Conservation (phyloP, 2,888 invertebrate genomes). For the Ochropleura leucogaster region DNA sequence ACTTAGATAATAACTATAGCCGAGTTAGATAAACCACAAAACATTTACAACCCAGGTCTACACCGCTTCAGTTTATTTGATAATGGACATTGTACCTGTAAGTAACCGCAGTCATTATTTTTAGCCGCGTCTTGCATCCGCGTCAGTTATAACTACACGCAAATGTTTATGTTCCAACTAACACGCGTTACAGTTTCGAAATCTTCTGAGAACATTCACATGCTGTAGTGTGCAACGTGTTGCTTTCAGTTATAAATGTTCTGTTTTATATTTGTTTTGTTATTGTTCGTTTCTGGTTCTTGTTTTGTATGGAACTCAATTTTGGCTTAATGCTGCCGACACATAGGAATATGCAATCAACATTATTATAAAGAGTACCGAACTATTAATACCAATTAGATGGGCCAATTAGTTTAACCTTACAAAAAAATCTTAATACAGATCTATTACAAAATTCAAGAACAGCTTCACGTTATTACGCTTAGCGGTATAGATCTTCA, state of each 20-base stretch:
- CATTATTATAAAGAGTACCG: not conserved
- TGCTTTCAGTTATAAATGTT: slow-evolving; percentile 57
- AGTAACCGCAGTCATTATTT: slow-evolving; percentile 77
- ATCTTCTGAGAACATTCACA: slow-evolving; percentile 81
- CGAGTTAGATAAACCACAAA: slow-evolving; percentile 56
- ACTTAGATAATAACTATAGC: slow-evolving; percentile 46
- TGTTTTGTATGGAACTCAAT: slow-evolving; percentile 6
- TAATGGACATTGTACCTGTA: slow-evolving; percentile 63
- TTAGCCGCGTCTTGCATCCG: slow-evolving; percentile 82
- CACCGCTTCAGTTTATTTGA: slow-evolving; percentile 45
- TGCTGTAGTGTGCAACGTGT: slow-evolving; percentile 64
- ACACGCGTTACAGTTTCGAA: slow-evolving; percentile 82
- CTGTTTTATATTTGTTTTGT: slow-evolving; percentile 32
- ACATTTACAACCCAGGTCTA: slow-evolving; percentile 21
- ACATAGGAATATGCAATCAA: not conserved
- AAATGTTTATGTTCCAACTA: slow-evolving; percentile 87
- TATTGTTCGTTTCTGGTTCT: slow-evolving; percentile 15
- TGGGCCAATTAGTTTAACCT: not conserved
- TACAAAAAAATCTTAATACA: not conserved
- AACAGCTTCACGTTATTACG: not conserved
- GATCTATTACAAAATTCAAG: not conserved
- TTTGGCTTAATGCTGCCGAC: not conserved
- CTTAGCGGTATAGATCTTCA: not conserved
- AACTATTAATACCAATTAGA: not conserved
- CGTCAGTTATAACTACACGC: slow-evolving; percentile 81